Evolutionary conservation across 92 coral and sea anemone genomes (phyloP).

Genomic region (Paramuricea clavata): DNA sequence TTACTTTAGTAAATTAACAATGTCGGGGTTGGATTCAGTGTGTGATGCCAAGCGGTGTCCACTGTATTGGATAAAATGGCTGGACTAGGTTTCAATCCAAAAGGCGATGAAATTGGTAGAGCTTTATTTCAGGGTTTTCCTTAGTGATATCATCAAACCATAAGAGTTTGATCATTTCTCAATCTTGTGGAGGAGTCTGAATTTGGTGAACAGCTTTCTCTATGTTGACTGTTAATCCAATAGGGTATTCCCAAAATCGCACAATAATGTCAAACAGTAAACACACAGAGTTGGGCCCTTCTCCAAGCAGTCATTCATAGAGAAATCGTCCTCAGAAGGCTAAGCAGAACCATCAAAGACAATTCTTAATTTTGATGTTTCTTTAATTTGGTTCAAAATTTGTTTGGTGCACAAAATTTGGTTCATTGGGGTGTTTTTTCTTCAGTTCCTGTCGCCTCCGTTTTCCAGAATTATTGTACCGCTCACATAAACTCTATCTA

Average conservation of each 20-base stretch:
- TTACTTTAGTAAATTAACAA: slow-evolving; percentile 5
- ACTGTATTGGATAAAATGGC: not conserved
- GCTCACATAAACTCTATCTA: not conserved
- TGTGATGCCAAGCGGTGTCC: not conserved
- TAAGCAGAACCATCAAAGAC: slow-evolving; percentile 8
- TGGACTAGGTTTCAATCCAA: slow-evolving; percentile 29
- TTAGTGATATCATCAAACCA: slow-evolving; percentile 18
- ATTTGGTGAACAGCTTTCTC: slow-evolving; percentile 43
- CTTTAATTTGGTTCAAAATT: not conserved
- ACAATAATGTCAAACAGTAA: not conserved
- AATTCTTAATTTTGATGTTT: not conserved
- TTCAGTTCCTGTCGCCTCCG: slow-evolving; percentile 15
- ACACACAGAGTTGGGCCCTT: not conserved
- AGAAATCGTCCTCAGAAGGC: not conserved
- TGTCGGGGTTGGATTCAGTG: not conserved
- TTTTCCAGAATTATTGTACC: slow-evolving; percentile 6
- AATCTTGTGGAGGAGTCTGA: not conserved
- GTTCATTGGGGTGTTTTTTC: not conserved
- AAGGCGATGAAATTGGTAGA: slow-evolving; percentile 12
- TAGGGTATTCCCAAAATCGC: slow-evolving; percentile 22
- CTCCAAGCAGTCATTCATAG: not conserved
- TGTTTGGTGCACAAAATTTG: not conserved
- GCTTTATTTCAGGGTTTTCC: not conserved
- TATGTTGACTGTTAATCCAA: slow-evolving; percentile 43
- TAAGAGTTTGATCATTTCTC: slow-evolving; percentile 17